These are phyloP conservation scores for Stomatorhinus ivindoensis DNA, from an alignment of 2,113 vertebrate species.

Conservation along the genomic window DNA sequence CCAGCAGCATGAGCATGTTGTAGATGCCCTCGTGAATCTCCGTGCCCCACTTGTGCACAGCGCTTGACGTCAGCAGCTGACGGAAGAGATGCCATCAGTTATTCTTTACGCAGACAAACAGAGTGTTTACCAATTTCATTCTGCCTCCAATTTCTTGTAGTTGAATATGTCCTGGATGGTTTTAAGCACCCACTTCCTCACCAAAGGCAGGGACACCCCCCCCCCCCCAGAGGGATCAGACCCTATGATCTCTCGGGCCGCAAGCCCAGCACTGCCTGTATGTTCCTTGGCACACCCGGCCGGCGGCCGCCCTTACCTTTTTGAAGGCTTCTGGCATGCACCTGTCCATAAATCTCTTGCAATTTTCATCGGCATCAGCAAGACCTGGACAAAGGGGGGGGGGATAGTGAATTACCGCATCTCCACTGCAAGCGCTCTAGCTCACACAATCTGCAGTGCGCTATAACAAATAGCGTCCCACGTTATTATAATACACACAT, in stretches of 20 bases:
- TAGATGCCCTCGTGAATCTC: conserved; percentile 99
- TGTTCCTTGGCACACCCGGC: neutral
- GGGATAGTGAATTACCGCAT: neutral
- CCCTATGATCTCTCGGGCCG: neutral
- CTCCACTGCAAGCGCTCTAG: neutral
- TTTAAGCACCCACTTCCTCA: neutral
- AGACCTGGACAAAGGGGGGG: conserved; percentile 68
- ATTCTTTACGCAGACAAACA: neutral
- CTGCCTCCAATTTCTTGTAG: neutral
- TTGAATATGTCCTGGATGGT: neutral
- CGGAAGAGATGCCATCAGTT: conserved; percentile 10
- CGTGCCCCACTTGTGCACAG: conserved; percentile 97
- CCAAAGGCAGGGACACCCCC: neutral
- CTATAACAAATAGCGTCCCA: neutral
- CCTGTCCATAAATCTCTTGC: conserved; percentile 91
- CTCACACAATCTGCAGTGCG: neutral
- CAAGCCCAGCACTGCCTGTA: neutral
- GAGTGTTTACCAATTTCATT: neutral
- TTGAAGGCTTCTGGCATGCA: conserved; percentile 99
- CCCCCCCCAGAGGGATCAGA: neutral
- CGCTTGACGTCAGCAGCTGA: conserved; percentile 90
- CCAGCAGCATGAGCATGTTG: conserved; percentile 96
- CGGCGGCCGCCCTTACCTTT: conserved; percentile 66
- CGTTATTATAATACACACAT: neutral
- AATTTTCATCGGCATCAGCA: conserved; percentile 95